phyloP scores from a whole-genome alignment of 1,140 invertebrate genomes.

The Psilanteris sp. region DNA sequence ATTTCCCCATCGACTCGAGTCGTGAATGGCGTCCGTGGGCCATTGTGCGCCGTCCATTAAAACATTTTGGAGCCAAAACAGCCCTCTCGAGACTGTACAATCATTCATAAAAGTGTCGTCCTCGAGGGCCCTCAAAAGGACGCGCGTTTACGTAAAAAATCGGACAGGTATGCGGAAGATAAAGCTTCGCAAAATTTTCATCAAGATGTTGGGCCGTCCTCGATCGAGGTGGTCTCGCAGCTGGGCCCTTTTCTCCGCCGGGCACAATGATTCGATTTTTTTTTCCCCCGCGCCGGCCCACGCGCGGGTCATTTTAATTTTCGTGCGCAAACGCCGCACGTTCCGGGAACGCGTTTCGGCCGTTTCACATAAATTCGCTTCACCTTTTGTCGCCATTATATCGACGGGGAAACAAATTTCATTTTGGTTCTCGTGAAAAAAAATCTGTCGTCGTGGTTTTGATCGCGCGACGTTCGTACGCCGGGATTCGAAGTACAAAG shows the following conservation, averaged over 20 bases:
- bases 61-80: slow-evolving; percentile 28
- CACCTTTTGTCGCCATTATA: slow-evolving; percentile 26
- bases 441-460: slow-evolving; percentile 11
- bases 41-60: slow-evolving; percentile 15
- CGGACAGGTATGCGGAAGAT: slow-evolving; percentile 39
- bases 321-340: slow-evolving; percentile 36
- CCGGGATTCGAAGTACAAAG: background rate
- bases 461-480: no score
- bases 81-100: slow-evolving; percentile 13
- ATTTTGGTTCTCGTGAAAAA: slow-evolving; percentile 12
- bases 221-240: slow-evolving; percentile 48
- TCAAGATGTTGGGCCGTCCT: slow-evolving; percentile 20
- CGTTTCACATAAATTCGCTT: slow-evolving; percentile 44
- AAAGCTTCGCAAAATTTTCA: slow-evolving; percentile 41
- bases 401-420: slow-evolving; percentile 27
- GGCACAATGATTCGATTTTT: slow-evolving; percentile 40
- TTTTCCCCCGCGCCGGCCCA: slow-evolving; percentile 27
- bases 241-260: slow-evolving; percentile 28
- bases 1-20: slow-evolving; percentile 3
- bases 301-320: slow-evolving; percentile 51
- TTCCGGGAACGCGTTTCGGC: slow-evolving; percentile 33
- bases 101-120: slow-evolving; percentile 37
- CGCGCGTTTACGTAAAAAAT: slow-evolving; percentile 21
- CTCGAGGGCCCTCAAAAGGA: slow-evolving; percentile 9
- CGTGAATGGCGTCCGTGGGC: slow-evolving; percentile 1